Evolutionary conservation across 2,113 vertebrate species (phyloP).

Genomic region (Xenopus laevis): DNA sequence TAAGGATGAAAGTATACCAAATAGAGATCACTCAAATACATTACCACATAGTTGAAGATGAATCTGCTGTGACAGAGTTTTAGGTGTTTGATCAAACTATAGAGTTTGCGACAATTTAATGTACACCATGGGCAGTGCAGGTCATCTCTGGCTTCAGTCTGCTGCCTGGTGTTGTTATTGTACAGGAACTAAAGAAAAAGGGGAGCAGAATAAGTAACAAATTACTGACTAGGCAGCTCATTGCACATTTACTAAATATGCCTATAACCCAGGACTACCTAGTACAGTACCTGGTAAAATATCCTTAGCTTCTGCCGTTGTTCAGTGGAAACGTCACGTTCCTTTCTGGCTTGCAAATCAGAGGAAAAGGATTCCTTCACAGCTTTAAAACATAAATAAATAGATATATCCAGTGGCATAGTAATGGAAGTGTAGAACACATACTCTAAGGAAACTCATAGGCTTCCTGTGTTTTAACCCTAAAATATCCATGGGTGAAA

Average conservation of each 20-base stretch:
- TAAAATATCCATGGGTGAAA: too few species aligned
- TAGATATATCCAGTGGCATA: background rate
- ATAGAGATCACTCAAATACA: background rate
- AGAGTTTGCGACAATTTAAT: conserved; percentile 92
- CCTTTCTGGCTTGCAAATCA: conserved; percentile 87
- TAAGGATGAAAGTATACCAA: too few species aligned
- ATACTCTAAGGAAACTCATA: background rate
- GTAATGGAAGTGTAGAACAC: too few species aligned
- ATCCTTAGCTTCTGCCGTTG: conserved; percentile 92
- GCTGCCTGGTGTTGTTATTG: conserved; percentile 95
- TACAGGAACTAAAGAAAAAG: conserved; percentile 81
- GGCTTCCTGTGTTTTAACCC: too few species aligned
- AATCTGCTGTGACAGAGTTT: conserved; percentile 97
- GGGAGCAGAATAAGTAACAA: too few species aligned
- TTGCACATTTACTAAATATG: conserved; percentile 23
- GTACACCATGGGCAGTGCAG: conserved; percentile 97
- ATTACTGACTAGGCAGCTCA: conserved; percentile 12
- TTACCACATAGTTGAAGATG: conserved; percentile 96
- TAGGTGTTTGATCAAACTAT: conserved; percentile 96
- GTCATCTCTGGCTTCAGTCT: conserved; percentile 93
- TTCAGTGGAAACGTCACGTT: conserved; percentile 82
- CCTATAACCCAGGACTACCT: background rate
- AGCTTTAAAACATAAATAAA: conserved; percentile 64
- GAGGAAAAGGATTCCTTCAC: conserved; percentile 87
- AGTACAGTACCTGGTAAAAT: conserved; percentile 87